Evolutionary conservation across 2,888 invertebrate species (phyloP).

Genomic region (Xestoiulus laeticollis): DNA sequence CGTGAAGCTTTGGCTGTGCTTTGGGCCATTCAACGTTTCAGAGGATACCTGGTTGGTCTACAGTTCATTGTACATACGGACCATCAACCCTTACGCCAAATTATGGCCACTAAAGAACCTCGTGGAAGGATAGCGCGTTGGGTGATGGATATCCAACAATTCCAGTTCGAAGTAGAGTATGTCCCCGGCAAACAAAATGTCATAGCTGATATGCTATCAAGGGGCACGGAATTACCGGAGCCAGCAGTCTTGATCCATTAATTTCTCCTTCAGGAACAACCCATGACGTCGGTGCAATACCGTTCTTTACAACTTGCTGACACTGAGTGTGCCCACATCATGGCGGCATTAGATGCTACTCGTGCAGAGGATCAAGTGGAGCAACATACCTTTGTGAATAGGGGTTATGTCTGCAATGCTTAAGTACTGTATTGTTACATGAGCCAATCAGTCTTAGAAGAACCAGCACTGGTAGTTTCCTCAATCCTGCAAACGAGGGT

Average conservation of each 20-base stretch:
- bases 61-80: not conserved
- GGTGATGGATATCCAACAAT: not conserved
- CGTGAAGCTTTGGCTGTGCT: slow-evolving; percentile 59
- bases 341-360: no score
- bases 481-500: not conserved
- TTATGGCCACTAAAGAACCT: not conserved
- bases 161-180: not conserved
- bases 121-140: not conserved
- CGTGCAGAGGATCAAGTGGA: not conserved
- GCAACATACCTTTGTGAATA: no score
- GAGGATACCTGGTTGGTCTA: not conserved
- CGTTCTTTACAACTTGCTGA: not conserved
- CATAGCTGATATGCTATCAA: not conserved
- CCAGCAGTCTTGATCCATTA: not conserved
- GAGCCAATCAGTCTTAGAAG: no score
- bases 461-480: no score
- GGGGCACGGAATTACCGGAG: not conserved
- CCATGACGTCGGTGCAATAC: not conserved
- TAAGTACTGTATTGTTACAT: no score
- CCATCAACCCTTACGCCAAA: not conserved
- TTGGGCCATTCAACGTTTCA: slow-evolving; percentile 51
- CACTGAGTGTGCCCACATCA: no score
- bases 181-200: not conserved
- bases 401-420: no score
- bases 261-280: not conserved